A percentile compares a stretch with the other conserved stretches of the same genome.
phyloP scores from a whole-genome alignment of 2,797 vertebrate genomes.

The Psittacula echo region DNA sequence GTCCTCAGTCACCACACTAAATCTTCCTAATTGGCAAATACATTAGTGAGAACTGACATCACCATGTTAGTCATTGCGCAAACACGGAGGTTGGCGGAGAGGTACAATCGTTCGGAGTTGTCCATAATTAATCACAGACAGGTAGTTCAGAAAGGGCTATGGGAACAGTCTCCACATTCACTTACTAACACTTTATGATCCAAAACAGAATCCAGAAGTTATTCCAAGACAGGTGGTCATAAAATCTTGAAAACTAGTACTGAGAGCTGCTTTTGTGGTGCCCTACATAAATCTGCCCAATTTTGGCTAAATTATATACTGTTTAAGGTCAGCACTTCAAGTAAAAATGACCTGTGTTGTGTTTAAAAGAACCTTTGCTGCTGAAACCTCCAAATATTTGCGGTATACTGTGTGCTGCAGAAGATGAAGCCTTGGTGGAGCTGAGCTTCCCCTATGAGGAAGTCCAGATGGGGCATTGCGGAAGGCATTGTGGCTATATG shows the following conservation, averaged over 20 bases:
- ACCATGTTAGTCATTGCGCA: conserved; percentile 57
- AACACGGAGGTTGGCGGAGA: conserved; percentile 37
- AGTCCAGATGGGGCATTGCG: background rate
- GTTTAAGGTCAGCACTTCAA: conserved; percentile 40
- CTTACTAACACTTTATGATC: conserved; percentile 31
- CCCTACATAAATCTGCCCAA: conserved; percentile 23
- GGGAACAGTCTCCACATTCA: conserved; percentile 51
- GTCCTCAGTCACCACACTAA: conserved; percentile 66
- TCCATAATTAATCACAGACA: conserved; percentile 63
- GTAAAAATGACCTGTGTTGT: conserved; percentile 16
- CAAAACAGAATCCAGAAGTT: conserved; percentile 61
- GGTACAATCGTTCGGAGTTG: conserved; percentile 21
- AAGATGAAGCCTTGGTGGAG: background rate
- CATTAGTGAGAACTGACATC: conserved; percentile 64
- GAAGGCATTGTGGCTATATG: background rate
- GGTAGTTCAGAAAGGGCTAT: conserved; percentile 33
- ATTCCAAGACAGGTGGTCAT: conserved; percentile 2
- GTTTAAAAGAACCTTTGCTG: conserved; percentile 23
- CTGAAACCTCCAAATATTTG: background rate
- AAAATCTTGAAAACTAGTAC: conserved; percentile 50
- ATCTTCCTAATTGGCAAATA: conserved; percentile 73
- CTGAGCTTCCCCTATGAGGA: background rate
- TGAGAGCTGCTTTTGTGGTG: conserved; percentile 48
- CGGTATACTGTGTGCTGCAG: background rate
- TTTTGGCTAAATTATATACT: conserved; percentile 48